Evolutionary conservation across 2,113 vertebrate species (phyloP), one percentile per base, ranked within the genome.

Genomic region (Sprattus sprattus): DNA sequence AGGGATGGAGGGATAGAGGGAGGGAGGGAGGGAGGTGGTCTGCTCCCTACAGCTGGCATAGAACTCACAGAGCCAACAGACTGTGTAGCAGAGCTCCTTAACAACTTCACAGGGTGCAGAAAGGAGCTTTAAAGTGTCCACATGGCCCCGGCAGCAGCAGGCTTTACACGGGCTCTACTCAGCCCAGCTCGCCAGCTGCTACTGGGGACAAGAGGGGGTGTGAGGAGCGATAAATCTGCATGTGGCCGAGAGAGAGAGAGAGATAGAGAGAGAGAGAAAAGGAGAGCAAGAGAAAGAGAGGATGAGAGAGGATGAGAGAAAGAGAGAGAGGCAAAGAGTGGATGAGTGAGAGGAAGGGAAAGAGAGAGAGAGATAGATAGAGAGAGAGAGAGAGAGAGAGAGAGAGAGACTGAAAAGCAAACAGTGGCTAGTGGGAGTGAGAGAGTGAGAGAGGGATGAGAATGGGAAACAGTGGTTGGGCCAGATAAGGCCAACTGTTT

Each of bases 71-170:
- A 93, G 93, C 93, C 94, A 95, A 94, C 93, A 93, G 94, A 92
- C 93, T 94, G 93, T 94, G 93, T 94, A 92, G 93, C 92, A 94
- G 92, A 95, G 94, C 94, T 95, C 94, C 94, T 95, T 94, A 94
- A 95, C 95, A 95, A 95, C 94, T 95, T 95, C 94, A 95, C 94
- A 94, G 94, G 93, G 93, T 93, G 94, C 93, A 95, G 93, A 95
- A 95, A 95, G 92, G 92, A 94, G 95, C 94, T 95, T 95, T 95
- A 95, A 95, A 95, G 94, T 94, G 93, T 92, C 94, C 95, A 94
- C 94, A 95, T 95, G 94, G 95, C 93, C 92, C 93, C 93, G 94
- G 92, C 95, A 93, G 91, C 93, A 92, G 91, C 93, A 92, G 92
- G 94, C 93, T 94, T 95, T 94, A 94, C 93, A 93, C 92, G 89